Percentiles rank a stretch among this genome's conserved stretches.
These are phyloP conservation scores for Xenentodon cancila DNA, from an alignment of 2,797 vertebrate species.

Conservation along the genomic window DNA sequence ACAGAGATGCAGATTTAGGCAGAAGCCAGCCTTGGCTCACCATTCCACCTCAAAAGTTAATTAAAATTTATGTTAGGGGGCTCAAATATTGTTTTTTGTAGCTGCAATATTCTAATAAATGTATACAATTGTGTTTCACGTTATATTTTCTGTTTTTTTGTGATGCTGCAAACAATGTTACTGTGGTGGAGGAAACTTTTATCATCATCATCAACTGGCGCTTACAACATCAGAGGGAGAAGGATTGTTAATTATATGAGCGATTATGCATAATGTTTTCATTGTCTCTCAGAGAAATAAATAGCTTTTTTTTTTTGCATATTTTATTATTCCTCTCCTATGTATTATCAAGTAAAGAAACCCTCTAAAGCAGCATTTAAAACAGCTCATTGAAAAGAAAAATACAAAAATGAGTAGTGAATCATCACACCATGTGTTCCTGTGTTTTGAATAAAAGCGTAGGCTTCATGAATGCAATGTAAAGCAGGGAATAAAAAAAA, in stretches of 20 bases:
- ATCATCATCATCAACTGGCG: not conserved
- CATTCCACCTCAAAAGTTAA: not conserved
- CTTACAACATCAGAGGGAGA: not conserved
- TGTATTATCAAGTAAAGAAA: too few species aligned
- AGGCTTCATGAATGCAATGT: not conserved
- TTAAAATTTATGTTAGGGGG: too few species aligned
- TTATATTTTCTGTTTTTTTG: not conserved
- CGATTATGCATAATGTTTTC: not conserved
- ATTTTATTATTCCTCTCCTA: too few species aligned
- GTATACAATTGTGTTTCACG: not conserved
- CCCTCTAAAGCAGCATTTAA: too few species aligned
- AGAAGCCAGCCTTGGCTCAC: not conserved
- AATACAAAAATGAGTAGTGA: too few species aligned
- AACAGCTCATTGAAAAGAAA: too few species aligned
- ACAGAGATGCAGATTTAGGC: not conserved
- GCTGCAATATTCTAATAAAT: not conserved
- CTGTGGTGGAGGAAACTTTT: not conserved
- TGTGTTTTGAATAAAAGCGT: too few species aligned
- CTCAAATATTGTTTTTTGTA: not conserved
- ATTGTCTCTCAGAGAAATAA: not conserved
- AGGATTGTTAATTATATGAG: not conserved
- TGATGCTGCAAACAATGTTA: not conserved
- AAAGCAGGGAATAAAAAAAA: too few species aligned
- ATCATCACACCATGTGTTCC: too few species aligned
- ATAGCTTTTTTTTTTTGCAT: too few species aligned